Base-by-base conservation (phyloP, 2,113 vertebrate genomes). In the Menidia beryllina region DNA sequence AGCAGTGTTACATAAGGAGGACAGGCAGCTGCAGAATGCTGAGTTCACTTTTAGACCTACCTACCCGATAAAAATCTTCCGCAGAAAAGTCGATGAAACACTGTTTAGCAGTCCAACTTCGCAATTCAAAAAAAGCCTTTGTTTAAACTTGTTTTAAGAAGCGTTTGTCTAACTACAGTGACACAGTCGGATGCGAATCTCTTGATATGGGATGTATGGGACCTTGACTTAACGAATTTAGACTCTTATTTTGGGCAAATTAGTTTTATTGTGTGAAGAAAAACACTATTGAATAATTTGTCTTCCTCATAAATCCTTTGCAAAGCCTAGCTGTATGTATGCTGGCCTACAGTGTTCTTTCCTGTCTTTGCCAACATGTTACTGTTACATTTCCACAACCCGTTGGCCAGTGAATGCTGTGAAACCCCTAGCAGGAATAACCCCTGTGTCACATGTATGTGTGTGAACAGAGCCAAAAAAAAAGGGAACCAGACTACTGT, bases 1-100 rank as follows among this genome's bases (percentile, higher is more conserved):
- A 86, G 69, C 61, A 36, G 43, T 34, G 61, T 87, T 84, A 75
- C 63, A 53, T 83, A 83, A 84, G 63, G 53, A 60, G 43, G 51
- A 73, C 68, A 67, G 62, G 56, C 76, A 47, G 58, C 58, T 59
- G 49, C 58, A 26, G 49, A 72, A 67, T 63, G 58, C 56, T 58
- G 61, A 71, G 62, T 72, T 34, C 30, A 34, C 30, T 3, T 34
- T 34, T 34, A 34, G 30, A 34, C 30, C 30, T 1, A 34, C 30
- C 30, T 1, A 34, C 30, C 30, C 30, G 10, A 34, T 34, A 34
- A 34, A 34, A 34, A 34, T 34, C 30, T 10, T 8, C 5, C 7
- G 30, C 30, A 34, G 30, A 34, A 8, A 6, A 34, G n/a, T 34
- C 30, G 30, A 34, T 2, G 30, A 34, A 34, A 34, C 7, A 34